Percentiles rank a stretch among this genome's conserved stretches.
These are phyloP conservation scores for Corythornis vintsioides DNA, from an alignment of 2,113 vertebrate genomes.

Conservation along the genomic window DNA sequence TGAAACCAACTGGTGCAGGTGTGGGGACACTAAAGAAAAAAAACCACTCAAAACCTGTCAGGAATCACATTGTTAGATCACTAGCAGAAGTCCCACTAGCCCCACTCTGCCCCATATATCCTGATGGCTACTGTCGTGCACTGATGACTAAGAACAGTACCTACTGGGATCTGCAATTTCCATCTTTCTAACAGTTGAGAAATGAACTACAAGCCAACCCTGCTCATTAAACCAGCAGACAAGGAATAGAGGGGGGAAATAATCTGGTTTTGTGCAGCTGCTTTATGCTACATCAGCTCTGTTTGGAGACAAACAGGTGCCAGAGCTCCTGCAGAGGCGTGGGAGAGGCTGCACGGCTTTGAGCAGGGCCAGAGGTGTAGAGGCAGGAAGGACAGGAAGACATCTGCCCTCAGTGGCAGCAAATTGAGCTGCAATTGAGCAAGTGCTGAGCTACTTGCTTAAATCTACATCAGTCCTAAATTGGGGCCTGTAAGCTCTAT, in stretches of 20 bases:
- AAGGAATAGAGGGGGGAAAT: background rate
- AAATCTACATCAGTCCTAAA: background rate
- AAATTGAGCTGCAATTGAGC: background rate
- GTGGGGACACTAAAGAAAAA: background rate
- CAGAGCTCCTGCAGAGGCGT: background rate
- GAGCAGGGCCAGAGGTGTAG: background rate
- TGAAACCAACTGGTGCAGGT: background rate
- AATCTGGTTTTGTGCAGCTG: background rate
- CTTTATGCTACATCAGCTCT: background rate
- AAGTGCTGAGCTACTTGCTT: background rate
- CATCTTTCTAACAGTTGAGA: background rate
- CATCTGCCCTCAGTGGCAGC: background rate
- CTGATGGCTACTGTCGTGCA: accelerated
- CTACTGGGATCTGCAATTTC: background rate
- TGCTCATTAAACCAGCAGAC: background rate
- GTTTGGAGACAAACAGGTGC: background rate
- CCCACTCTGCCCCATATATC: background rate
- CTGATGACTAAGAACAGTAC: background rate
- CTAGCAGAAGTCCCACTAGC: background rate
- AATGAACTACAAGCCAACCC: background rate
- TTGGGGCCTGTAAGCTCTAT: accelerated
- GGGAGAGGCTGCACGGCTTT: background rate
- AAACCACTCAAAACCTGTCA: background rate
- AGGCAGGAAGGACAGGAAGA: background rate
- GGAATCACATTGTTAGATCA: background rate